Evolutionary conservation across 2,113 vertebrate genomes (phyloP).

Genomic region (Trochalopteron elliotii): DNA sequence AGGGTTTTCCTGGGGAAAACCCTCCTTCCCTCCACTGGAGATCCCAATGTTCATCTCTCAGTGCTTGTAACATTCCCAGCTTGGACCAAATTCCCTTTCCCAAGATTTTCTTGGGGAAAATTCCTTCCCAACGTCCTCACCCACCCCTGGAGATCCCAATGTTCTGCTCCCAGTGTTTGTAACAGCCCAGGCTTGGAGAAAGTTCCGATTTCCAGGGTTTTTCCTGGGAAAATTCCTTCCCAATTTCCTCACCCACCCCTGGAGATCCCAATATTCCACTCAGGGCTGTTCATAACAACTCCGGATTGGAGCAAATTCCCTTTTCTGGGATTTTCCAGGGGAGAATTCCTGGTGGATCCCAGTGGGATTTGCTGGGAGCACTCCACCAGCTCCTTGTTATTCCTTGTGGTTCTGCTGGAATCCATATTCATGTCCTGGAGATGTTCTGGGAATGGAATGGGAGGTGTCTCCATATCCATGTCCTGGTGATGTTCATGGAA

Average conservation of each 20-base stretch:
- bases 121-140: background rate
- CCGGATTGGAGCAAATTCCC: background rate
- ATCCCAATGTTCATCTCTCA: background rate
- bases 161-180: background rate
- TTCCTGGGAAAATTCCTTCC: fast-evolving
- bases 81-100: background rate
- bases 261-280: too few species aligned
- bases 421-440: background rate
- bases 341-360: too few species aligned
- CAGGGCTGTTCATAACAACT: too few species aligned
- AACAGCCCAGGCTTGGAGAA: fast-evolving
- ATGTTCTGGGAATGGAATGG: background rate
- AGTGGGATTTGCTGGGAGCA: background rate
- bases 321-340: fast-evolving
- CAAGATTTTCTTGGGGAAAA: too few species aligned
- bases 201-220: background rate
- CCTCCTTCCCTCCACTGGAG: background rate
- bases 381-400: background rate
- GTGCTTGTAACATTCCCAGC: fast-evolving
- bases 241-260: too few species aligned
- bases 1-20: background rate
- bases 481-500: too few species aligned
- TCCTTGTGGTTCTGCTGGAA: background rate
- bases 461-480: background rate
- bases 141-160: background rate